Base-by-base conservation (phyloP, 2,113 vertebrate genomes). In the Eurypyga helias region DNA sequence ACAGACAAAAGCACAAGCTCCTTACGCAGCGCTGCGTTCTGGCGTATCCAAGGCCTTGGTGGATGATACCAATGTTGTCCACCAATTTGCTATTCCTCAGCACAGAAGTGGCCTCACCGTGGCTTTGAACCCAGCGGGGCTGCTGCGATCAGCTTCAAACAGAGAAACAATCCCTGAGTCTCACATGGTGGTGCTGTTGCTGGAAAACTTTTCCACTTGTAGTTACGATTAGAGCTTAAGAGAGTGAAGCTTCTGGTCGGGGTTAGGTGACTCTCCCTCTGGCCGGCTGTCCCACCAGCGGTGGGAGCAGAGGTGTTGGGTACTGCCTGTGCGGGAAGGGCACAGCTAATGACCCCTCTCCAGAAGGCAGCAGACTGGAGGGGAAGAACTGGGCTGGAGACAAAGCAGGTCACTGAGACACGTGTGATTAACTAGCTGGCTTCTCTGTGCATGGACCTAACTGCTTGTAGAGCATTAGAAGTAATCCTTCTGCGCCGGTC, bases 361-460 rank as follows among this genome's bases (percentile, higher is more conserved):
- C 51, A 31, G 83, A 80, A 90, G 90, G 66, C 34, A 66, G 43
- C 43, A 24, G 77, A 64, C 48, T 12, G 41, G 71, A 83, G 43
- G 25, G 64, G 21, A 31, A 61, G 46, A 62, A 23, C n/a, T 13
- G 84, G 60, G 54, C 75, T 81, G 76, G 55, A 52, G 52, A 73
- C 72, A 85, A 93, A 97, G 66, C 93, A 61, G 90, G 93, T 91
- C 38, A 18, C 49, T n/a, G 65, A 76, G 83, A 72, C 36, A 8
- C 3, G 5, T 18, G 38, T 18, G 84, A 69, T 78, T 38, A 80
- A 38, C 33, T 9, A 80, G 43, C 33, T 9, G 49, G 6, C 75
- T 55, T 41, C 51, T 31, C 11, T 29, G 12, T 23, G 23, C 3
- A 1, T 9, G 78, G 79, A 43, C 41, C 9, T 28, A 58, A 21